phyloP scores from a whole-genome alignment of 2,888 invertebrate genomes.

The Dimorphilus gyrociliatus region DNA sequence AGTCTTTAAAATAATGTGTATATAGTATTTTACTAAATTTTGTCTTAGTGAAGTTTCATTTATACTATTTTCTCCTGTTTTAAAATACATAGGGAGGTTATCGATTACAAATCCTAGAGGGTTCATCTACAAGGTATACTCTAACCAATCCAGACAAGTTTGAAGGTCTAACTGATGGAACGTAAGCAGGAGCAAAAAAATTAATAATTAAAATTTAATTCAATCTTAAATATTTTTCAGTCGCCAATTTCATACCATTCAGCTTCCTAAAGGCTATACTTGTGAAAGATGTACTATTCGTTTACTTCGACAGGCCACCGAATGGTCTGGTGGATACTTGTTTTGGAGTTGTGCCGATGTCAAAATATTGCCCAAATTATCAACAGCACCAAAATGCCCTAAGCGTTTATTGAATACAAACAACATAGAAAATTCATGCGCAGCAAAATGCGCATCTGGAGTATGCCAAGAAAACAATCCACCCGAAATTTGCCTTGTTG shows the following conservation, averaged over 20 bases:
- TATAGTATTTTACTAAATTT: constrained; percentile 2
- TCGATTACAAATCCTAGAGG: constrained; percentile 2
- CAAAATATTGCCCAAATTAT: constrained; percentile 52
- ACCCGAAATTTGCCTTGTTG: no score
- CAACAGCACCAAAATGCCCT: no score
- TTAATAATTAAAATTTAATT: not conserved
- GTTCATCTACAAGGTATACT: not conserved
- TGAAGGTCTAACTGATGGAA: no score
- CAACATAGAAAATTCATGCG: no score
- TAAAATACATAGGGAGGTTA: constrained; percentile 3
- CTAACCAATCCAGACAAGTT: not conserved
- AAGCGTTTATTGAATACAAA: no score
- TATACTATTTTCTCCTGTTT: not conserved
- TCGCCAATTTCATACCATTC: constrained; percentile 62
- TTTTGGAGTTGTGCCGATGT: constrained; percentile 95
- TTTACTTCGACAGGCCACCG: constrained; percentile 69
- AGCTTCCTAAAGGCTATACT: constrained; percentile 60
- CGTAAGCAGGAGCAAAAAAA: constrained; percentile 48
- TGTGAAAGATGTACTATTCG: constrained; percentile 79
- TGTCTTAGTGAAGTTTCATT: not conserved
- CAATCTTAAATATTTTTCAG: constrained; percentile 42
- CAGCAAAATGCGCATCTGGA: no score
- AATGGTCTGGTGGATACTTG: constrained; percentile 64
- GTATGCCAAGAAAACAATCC: no score
- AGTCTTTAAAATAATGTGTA: constrained; percentile 30